Evolutionary conservation across 2,113 vertebrate species (phyloP).

Genomic region (Camarhynchus parvulus): DNA sequence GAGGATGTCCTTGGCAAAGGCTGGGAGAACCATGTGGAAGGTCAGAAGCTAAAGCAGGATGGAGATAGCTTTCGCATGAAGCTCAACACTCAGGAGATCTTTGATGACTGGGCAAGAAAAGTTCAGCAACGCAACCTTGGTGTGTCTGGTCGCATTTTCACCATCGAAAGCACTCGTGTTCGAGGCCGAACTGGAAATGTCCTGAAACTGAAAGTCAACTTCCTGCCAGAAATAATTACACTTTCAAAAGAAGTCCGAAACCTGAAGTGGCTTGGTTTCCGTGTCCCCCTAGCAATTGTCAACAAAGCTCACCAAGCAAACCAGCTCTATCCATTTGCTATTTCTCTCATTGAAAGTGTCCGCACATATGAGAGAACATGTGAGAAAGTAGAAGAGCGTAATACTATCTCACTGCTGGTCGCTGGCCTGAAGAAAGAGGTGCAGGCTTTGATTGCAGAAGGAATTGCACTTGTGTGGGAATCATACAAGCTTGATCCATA

Average conservation of each 20-base stretch:
- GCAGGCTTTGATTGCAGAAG: constrained; percentile 93
- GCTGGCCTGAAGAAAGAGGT: constrained; percentile 97
- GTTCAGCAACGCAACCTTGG: constrained; percentile 98
- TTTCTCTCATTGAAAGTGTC: constrained; percentile 97
- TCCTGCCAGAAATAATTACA: constrained; percentile 97
- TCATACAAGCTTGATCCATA: constrained; percentile 98
- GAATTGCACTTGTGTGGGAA: constrained; percentile 96
- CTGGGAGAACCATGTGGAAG: constrained; percentile 98
- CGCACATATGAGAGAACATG: constrained; percentile 96
- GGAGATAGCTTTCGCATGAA: constrained; percentile 98
- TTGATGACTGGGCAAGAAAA: constrained; percentile 98
- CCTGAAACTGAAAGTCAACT: constrained; percentile 97
- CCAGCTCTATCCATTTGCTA: constrained; percentile 97
- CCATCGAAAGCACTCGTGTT: constrained; percentile 92
- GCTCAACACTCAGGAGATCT: constrained; percentile 98
- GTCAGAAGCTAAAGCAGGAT: constrained; percentile 97
- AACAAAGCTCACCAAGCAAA: constrained; percentile 99
- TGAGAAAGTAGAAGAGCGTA: constrained; percentile 96
- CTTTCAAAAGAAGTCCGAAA: constrained; percentile 98
- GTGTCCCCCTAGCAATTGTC: constrained; percentile 94
- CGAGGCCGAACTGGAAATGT: constrained; percentile 91
- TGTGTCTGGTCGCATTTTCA: constrained; percentile 96
- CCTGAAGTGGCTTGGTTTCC: constrained; percentile 98
- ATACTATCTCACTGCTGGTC: constrained; percentile 90
- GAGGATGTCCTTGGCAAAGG: constrained; percentile 97